phyloP scores from a whole-genome alignment of 2,888 invertebrate genomes.

The Lasioglossum lativentre region DNA sequence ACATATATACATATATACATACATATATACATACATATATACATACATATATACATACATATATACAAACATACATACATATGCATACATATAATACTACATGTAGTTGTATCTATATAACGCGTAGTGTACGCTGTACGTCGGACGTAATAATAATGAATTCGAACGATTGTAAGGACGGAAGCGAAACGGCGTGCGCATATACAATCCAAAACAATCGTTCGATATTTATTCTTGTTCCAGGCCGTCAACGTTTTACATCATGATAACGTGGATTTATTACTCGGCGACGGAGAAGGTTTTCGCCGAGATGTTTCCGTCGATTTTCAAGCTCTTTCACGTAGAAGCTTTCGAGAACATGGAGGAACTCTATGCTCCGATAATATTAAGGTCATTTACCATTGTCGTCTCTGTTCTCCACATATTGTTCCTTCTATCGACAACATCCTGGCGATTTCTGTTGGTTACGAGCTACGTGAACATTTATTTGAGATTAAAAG shows the following conservation, averaged over 20 bases:
- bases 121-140: not conserved
- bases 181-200: not conserved
- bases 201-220: not conserved
- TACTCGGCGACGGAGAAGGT: constrained; percentile 91
- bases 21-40: too few species aligned
- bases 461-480: constrained; percentile 88
- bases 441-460: constrained; percentile 87
- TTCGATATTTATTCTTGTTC: constrained; percentile 11
- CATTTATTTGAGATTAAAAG: constrained; percentile 88
- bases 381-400: constrained; percentile 87
- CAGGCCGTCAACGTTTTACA: constrained; percentile 88
- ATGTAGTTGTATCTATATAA: not conserved
- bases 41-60: too few species aligned
- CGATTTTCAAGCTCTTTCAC: constrained; percentile 87
- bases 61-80: not conserved
- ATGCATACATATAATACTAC: not conserved
- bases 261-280: constrained; percentile 88
- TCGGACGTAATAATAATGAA: not conserved
- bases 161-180: not conserved
- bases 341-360: constrained; percentile 89
- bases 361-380: constrained; percentile 89
- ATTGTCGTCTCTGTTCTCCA: constrained; percentile 87
- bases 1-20: not conserved
- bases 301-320: constrained; percentile 89
- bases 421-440: constrained; percentile 86